Percentiles rank a stretch among this genome's conserved stretches.
phyloP scores from a whole-genome alignment of 2,888 invertebrate species.

The Tachina grossa region DNA sequence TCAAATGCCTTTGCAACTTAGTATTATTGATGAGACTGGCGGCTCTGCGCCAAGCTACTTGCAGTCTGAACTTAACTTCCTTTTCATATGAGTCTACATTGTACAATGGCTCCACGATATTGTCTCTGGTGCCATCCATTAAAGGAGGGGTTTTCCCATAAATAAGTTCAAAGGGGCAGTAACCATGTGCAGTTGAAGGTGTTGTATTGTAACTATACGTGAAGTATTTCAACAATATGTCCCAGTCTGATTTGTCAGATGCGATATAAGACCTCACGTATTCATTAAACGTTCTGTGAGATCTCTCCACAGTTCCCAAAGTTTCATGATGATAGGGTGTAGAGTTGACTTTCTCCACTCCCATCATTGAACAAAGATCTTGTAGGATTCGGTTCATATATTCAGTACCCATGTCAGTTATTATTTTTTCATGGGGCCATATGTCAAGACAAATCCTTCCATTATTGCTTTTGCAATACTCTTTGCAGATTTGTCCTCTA shows the following conservation, averaged over 20 bases:
- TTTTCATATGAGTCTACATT: no score
- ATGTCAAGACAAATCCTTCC: no score
- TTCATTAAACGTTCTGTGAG: slow-evolving; percentile 71
- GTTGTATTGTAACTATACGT: slow-evolving; percentile 31
- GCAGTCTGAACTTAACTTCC: no score
- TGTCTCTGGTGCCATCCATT: neutral
- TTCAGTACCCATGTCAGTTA: no score
- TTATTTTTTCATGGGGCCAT: no score
- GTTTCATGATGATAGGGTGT: slow-evolving; percentile 63
- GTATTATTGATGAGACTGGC: no score
- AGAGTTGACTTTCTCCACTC: slow-evolving; percentile 13
- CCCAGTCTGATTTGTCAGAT: slow-evolving; percentile 52
- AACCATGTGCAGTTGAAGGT: slow-evolving; percentile 21
- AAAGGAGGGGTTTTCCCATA: neutral
- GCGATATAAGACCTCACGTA: slow-evolving; percentile 64
- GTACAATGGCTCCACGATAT: neutral
- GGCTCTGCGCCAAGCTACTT: neutral
- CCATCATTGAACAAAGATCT: neutral
- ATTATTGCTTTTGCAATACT: neutral
- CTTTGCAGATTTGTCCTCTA: no score
- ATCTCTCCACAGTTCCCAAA: slow-evolving; percentile 58
- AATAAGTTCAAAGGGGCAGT: neutral
- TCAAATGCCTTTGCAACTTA: no score
- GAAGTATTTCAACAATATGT: slow-evolving; percentile 57
- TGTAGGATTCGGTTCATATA: no score